Percentiles rank a stretch among this genome's conserved stretches.
Evolutionary conservation across 2,797 vertebrate genomes (phyloP).

Genomic region (Gymnoscopelus braueri): DNA sequence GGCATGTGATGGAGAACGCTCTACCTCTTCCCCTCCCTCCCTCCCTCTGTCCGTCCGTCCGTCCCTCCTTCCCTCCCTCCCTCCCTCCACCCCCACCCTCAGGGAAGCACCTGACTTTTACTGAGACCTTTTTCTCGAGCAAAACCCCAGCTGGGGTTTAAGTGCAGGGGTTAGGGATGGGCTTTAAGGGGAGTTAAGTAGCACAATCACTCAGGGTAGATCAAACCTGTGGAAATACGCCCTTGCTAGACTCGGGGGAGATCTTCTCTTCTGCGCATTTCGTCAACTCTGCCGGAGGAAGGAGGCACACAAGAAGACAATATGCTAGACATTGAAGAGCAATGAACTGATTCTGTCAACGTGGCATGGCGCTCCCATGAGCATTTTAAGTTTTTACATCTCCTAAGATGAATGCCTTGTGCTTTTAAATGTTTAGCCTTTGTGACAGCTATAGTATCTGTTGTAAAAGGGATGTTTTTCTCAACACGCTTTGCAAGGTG

Average conservation of each 20-base stretch:
- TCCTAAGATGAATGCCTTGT: slow-evolving; percentile 44
- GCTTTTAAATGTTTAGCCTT: slow-evolving; percentile 63
- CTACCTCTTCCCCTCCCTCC: slow-evolving; percentile 35
- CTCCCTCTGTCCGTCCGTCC: neutral
- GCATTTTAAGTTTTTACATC: slow-evolving; percentile 55
- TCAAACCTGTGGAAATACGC: slow-evolving; percentile 67
- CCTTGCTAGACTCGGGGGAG: slow-evolving; percentile 45
- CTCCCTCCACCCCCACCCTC: slow-evolving; percentile 49
- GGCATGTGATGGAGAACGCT: slow-evolving; percentile 57
- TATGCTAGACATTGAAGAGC: slow-evolving; percentile 63
- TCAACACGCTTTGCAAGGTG: slow-evolving; percentile 49
- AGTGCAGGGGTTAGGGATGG: slow-evolving; percentile 59
- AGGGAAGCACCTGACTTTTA: slow-evolving; percentile 71
- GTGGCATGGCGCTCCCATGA: slow-evolving; percentile 45
- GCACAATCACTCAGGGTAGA: slow-evolving; percentile 57
- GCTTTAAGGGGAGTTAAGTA: slow-evolving; percentile 70
- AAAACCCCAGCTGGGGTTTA: slow-evolving; percentile 72
- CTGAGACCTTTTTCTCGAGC: slow-evolving; percentile 55
- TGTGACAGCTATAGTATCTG: slow-evolving; percentile 63
- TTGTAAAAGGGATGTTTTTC: slow-evolving; percentile 53
- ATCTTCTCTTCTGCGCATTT: slow-evolving; percentile 60
- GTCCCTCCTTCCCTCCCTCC: slow-evolving; percentile 13
- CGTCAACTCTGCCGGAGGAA: slow-evolving; percentile 65
- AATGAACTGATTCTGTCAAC: slow-evolving; percentile 77
- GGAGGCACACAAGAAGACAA: slow-evolving; percentile 44